Base-by-base conservation (phyloP, 2,797 vertebrate genomes). In the Hippoglossus hippoglossus region DNA sequence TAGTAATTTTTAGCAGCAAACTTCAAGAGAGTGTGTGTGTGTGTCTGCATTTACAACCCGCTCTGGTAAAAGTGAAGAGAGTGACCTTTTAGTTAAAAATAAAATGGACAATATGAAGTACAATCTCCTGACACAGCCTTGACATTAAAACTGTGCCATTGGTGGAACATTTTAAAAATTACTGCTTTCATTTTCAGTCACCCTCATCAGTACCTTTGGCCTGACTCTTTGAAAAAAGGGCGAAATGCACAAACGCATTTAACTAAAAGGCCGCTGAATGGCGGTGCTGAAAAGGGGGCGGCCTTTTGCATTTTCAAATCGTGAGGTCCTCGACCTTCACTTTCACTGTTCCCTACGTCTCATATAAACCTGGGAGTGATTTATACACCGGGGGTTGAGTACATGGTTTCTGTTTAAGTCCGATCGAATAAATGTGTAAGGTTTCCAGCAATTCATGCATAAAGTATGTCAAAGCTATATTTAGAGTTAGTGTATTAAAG, bases 181-280 rank as follows among this genome's bases (percentile, higher is more conserved):
- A 72, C 72, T 8, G 36, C 25, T 52, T 28, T 57, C 19, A 70
- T 11, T 85, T 85, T 88, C 67, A 80, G 87, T 85, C 55, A 67
- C 49, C 28, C 3, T 55, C 54, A 69, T 82, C 67, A 64, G 76
- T 77, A 63, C 22, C 24, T 59, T 69, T 66, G 61, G 50, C 66
- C 34, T 73, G 63, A 56, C 31, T 49, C 60, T 44, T 15, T 75
- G 34, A 41, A 75, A 63, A 63, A 46, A 81, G 64, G 54, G 24
- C 18, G 77, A 72, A 54, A 44, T 71, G 46, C 59, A 61, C 56
- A 69, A 76, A 71, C 28, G 62, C 50, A 85, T 85, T 81, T 65
- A 55, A 77, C 11, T 66, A 61, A 82, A 50, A 74, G 49, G 62
- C 15, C 34, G 34, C 25, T 52, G 58, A 67, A 65, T 71, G 47